These are phyloP conservation scores for Pseudanteris insignis DNA, from an alignment of 2,888 invertebrate species.

Conservation along the genomic window DNA sequence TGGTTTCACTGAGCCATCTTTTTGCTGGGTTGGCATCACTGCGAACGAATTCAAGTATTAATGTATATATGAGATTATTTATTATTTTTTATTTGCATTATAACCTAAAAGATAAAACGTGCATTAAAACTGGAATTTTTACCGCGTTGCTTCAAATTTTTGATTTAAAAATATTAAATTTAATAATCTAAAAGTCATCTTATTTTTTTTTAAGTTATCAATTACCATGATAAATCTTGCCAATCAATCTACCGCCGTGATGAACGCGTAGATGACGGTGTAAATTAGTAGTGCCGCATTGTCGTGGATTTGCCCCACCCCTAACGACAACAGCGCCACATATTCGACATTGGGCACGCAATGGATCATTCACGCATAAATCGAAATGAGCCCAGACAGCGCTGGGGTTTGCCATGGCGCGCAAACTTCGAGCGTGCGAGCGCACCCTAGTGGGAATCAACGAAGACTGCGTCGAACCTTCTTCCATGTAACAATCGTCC, in stretches of 20 bases:
- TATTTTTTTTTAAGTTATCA: too few species aligned
- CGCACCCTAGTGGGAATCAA: conserved; percentile 53
- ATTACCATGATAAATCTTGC: conserved; percentile 64
- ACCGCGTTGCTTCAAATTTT: conserved; percentile 24
- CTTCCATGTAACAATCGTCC: conserved; percentile 58
- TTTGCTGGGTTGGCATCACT: conserved; percentile 54
- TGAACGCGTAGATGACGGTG: conserved; percentile 64
- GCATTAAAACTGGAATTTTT: too few species aligned
- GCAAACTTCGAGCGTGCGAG: conserved; percentile 61
- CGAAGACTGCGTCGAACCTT: conserved; percentile 46
- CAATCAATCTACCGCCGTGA: conserved; percentile 63
- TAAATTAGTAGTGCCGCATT: conserved; percentile 65
- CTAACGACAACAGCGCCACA: conserved; percentile 64
- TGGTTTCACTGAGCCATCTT: conserved; percentile 51
- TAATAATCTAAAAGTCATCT: not conserved
- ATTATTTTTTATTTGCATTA: too few species aligned
- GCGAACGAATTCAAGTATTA: conserved; percentile 1
- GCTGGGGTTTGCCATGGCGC: conserved; percentile 65
- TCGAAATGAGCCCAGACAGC: conserved; percentile 66
- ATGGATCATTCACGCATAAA: conserved; percentile 61
- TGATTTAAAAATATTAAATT: not conserved
- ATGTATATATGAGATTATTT: too few species aligned
- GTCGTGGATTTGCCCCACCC: conserved; percentile 64
- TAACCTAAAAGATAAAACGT: too few species aligned
- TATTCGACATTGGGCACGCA: conserved; percentile 63